phyloP scores from a whole-genome alignment of 1,140 invertebrate genomes.

The Stenopsyche tienmushanensis region DNA sequence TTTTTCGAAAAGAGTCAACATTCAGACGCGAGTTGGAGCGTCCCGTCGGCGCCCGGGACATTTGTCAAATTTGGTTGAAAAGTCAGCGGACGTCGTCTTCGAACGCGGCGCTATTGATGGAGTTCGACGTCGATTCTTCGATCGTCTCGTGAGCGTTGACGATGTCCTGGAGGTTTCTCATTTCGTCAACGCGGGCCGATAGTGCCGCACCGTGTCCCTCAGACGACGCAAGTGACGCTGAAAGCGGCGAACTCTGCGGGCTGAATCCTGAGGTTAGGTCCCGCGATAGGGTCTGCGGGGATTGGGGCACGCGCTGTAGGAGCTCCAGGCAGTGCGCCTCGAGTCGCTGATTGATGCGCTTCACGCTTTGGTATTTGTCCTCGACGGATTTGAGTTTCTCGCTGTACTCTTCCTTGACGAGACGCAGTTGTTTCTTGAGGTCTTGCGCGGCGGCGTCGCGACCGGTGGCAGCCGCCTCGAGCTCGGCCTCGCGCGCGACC shows the following conservation, averaged over 20 bases:
- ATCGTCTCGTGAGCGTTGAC: slow-evolving; percentile 36
- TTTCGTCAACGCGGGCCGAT: slow-evolving; percentile 36
- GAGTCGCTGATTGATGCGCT: slow-evolving; percentile 65
- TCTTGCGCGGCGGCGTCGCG: slow-evolving; percentile 55
- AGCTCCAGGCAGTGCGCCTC: slow-evolving; percentile 69
- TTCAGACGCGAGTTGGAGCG: too few species aligned
- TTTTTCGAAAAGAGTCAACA: neutral
- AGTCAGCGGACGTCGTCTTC: slow-evolving; percentile 38
- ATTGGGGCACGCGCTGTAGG: slow-evolving; percentile 43
- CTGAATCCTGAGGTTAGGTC: slow-evolving; percentile 42
- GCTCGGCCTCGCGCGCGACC: slow-evolving; percentile 48
- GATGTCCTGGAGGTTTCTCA: slow-evolving; percentile 40
- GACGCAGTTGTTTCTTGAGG: slow-evolving; percentile 53
- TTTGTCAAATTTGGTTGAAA: too few species aligned
- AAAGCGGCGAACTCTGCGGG: slow-evolving; percentile 55
- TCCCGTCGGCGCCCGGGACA: too few species aligned
- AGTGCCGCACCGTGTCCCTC: slow-evolving; percentile 49
- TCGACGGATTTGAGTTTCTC: slow-evolving; percentile 62
- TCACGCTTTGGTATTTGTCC: slow-evolving; percentile 70
- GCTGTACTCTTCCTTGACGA: slow-evolving; percentile 56
- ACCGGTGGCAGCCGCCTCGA: slow-evolving; percentile 53
- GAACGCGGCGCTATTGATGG: slow-evolving; percentile 29
- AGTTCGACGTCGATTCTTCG: slow-evolving; percentile 35
- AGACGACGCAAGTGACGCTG: slow-evolving; percentile 58
- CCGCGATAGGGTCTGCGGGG: slow-evolving; percentile 41